A percentile compares a stretch with the other conserved stretches of the same genome.
phyloP scores from a whole-genome alignment of 2,113 vertebrate species.

The Tachycineta bicolor region DNA sequence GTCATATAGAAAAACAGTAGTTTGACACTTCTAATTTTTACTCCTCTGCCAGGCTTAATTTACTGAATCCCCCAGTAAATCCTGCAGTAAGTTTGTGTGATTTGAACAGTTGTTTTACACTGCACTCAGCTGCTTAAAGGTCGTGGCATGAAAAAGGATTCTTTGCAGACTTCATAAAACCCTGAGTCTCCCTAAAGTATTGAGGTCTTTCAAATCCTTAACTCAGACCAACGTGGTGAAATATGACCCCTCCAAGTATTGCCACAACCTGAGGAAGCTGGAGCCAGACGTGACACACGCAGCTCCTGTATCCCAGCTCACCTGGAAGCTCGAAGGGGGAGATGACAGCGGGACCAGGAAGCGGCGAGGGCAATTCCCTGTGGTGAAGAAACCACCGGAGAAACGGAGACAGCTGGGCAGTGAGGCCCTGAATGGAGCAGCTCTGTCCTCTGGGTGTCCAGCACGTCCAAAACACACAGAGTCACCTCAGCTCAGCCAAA shows the following conservation, averaged over 20 bases:
- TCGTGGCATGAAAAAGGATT: background rate
- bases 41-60: background rate
- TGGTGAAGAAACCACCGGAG: background rate
- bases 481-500: background rate
- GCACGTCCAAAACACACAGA: background rate
- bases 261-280: conserved; percentile 92
- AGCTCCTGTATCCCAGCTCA: conserved; percentile 81
- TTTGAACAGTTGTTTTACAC: background rate
- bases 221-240: conserved; percentile 80
- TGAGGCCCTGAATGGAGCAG: background rate
- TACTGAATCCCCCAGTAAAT: background rate
- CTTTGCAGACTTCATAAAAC: background rate
- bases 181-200: background rate
- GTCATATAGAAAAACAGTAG: background rate
- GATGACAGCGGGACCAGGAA: conserved; percentile 83
- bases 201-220: conserved; percentile 67
- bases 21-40: background rate
- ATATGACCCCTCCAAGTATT: conserved; percentile 95
- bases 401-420: background rate
- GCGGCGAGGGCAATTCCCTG: conserved; percentile 80
- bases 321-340: conserved; percentile 83
- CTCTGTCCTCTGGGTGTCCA: background rate
- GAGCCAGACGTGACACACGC: conserved; percentile 46
- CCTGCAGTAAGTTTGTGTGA: background rate
- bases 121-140: background rate